These are phyloP conservation scores for Coilia nasus DNA, from an alignment of 2,797 vertebrate species.

Conservation along the genomic window DNA sequence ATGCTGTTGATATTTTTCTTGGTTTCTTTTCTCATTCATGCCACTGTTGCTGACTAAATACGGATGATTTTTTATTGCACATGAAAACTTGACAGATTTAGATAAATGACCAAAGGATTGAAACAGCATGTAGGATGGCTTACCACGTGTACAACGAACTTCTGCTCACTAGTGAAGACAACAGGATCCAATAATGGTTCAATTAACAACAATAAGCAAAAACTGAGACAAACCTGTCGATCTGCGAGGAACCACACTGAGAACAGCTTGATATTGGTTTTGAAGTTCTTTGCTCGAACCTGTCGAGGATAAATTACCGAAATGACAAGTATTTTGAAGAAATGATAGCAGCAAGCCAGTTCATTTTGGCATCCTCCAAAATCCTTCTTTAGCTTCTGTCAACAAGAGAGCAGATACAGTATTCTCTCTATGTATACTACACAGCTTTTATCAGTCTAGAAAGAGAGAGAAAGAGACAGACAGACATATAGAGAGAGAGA, in stretches of 20 bases:
- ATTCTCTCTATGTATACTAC: slow-evolving; percentile 35
- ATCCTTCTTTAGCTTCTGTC: slow-evolving; percentile 19
- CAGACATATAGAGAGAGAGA: neutral
- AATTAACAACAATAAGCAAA: slow-evolving; percentile 59
- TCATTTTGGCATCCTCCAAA: slow-evolving; percentile 38
- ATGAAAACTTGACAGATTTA: slow-evolving; percentile 45
- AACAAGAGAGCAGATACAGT: slow-evolving; percentile 19
- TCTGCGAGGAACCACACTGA: slow-evolving; percentile 48
- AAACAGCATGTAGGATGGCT: slow-evolving; percentile 55
- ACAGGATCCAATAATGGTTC: slow-evolving; percentile 59
- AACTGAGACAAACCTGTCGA: slow-evolving; percentile 54
- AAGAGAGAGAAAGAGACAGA: neutral
- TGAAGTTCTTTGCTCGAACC: slow-evolving; percentile 57
- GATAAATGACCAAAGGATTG: slow-evolving; percentile 49
- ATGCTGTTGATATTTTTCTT: slow-evolving; percentile 28
- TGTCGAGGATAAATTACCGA: slow-evolving; percentile 56
- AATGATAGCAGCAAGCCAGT: slow-evolving; percentile 51
- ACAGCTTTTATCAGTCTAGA: slow-evolving; percentile 31
- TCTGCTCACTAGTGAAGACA: slow-evolving; percentile 38
- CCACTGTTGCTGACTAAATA: slow-evolving; percentile 31
- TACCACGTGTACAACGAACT: slow-evolving; percentile 44
- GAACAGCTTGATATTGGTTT: slow-evolving; percentile 51
- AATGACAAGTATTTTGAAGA: slow-evolving; percentile 55
- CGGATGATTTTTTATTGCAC: slow-evolving; percentile 38
- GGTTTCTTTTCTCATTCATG: slow-evolving; percentile 38